phyloP scores from a whole-genome alignment of 2,113 vertebrate species.

The Theristicus caerulescens region DNA sequence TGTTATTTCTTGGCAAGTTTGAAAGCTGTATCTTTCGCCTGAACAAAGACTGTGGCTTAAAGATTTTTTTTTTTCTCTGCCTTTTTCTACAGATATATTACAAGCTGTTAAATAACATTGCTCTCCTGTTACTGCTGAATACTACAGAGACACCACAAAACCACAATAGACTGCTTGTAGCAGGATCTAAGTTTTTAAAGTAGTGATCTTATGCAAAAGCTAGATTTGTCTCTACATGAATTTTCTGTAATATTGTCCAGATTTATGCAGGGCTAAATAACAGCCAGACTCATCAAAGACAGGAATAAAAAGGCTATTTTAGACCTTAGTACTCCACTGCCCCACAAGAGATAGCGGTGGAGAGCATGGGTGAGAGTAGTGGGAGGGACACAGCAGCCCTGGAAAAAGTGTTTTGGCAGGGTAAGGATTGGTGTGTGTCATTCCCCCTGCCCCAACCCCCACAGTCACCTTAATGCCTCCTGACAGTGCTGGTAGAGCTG shows the following conservation, averaged over 20 bases:
- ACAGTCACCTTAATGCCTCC: not conserved
- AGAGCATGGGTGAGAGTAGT: not conserved
- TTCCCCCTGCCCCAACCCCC: fast-evolving
- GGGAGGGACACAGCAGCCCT: not conserved
- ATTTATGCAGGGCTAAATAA: not conserved
- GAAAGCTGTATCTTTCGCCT: not conserved
- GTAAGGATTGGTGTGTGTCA: not conserved
- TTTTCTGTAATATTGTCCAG: not conserved
- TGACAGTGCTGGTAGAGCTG: not conserved
- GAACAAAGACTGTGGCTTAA: not conserved
- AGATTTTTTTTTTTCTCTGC: not conserved
- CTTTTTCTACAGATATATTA: not conserved
- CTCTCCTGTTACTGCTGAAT: not conserved
- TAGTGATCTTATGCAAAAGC: not conserved
- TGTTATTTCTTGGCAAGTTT: not conserved
- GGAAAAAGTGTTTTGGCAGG: not conserved
- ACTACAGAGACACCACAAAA: not conserved
- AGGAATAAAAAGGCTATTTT: not conserved
- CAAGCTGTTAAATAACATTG: not conserved
- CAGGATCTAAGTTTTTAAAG: not conserved
- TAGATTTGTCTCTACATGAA: not conserved
- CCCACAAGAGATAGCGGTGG: not conserved
- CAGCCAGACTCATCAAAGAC: not conserved
- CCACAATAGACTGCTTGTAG: not conserved
- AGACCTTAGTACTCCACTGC: not conserved